phyloP scores from a whole-genome alignment of 2,113 vertebrate species.

The Protobothrops mucrosquamatus region DNA sequence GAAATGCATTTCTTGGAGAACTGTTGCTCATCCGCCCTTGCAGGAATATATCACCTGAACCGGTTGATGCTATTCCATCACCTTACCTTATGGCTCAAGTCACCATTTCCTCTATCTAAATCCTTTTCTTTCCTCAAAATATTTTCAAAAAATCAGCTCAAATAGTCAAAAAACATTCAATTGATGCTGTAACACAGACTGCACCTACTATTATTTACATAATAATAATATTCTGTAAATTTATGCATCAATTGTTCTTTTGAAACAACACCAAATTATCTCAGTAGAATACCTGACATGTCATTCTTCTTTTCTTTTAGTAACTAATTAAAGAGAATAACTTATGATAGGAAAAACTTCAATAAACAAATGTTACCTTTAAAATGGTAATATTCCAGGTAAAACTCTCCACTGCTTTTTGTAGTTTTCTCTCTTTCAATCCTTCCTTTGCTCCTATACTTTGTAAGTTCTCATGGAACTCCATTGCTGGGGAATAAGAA shows the following conservation, averaged over 20 bases:
- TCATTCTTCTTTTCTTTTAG: not conserved
- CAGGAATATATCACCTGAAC: not conserved
- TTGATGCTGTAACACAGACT: not conserved
- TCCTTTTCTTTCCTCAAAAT: not conserved
- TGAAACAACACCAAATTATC: not conserved
- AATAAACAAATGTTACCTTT: slow-evolving; percentile 77
- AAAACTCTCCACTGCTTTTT: slow-evolving; percentile 95
- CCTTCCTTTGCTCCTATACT: slow-evolving; percentile 90
- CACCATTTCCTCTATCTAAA: not conserved
- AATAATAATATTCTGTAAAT: not conserved
- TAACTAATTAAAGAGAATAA: not conserved
- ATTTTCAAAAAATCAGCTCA: not conserved
- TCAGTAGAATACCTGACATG: not conserved
- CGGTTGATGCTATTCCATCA: not conserved
- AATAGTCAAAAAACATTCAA: not conserved
- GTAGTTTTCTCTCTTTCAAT: slow-evolving; percentile 90
- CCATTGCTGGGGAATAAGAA: slow-evolving; percentile 78
- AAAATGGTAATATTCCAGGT: slow-evolving; percentile 98
- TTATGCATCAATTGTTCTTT: not conserved
- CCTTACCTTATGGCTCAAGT: not conserved
- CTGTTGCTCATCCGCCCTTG: not conserved
- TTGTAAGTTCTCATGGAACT: slow-evolving; percentile 93
- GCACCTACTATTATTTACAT: not conserved
- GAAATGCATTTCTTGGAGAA: not conserved
- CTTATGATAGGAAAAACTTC: slow-evolving; percentile 22